Evolutionary conservation across 2,888 invertebrate genomes (phyloP), one percentile per base, ranked within the genome.

Genomic region (Smittia aterrima): DNA sequence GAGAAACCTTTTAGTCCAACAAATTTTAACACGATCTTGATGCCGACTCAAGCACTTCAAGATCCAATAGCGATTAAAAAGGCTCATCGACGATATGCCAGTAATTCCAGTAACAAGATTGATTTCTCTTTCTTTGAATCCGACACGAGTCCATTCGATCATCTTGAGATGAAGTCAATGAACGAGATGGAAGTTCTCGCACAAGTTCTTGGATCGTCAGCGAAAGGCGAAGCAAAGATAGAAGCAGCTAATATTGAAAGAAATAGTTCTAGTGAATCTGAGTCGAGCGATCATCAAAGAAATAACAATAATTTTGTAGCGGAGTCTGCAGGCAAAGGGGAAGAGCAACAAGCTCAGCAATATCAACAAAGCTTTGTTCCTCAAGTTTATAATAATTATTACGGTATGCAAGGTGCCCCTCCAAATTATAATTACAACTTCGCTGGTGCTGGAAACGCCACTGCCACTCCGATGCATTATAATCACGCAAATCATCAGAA

Each of bases 91-190:
- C 41, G 70, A 7, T 70, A 76, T 76, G 74, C 76, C 77, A 78
- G 77, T 67, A 72, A 72, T 62, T 72, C 72, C 16, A 72, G 72
- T 22, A 72, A 72, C 9, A 78, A 80, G 75, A 79, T 83, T 79
- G 81, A 87, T 83, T 82, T 85, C 80, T 90, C 90, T 76, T 95
- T 96, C 82, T 96, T 96, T 85, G 96, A 96, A 82, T 89, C 92
- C 80, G 95, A 95, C 80, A 93, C 93, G 73, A 95, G 93, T 81
- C 96, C 96, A 0, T 96, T 96, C 84, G 96, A 96, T 84, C 94
- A 92, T 84, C 90, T 95, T 83, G 95, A 94, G 83, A 82, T 96
- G 72, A 94, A 95, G 83, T 93, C 94, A 54, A 91, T 96, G 75
- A 95, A 96, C 84, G 95, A 96, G 80, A 89, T 95, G 87, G 95